Evolutionary conservation across 2,888 invertebrate genomes (phyloP).

Genomic region (Linnaemya vulpina): DNA sequence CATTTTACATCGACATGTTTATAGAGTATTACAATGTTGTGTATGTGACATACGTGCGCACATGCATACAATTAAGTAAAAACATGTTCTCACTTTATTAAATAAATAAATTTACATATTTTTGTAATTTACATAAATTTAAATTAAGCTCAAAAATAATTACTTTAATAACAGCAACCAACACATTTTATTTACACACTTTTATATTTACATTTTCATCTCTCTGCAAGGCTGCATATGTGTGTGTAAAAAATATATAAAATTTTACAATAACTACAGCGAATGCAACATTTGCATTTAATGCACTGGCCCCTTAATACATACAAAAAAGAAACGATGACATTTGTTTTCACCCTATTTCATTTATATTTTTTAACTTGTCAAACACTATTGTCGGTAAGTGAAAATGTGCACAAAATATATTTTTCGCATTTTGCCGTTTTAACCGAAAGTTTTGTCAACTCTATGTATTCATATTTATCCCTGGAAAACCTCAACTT

Average conservation of each 20-base stretch:
- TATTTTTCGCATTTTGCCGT: slow-evolving; percentile 25
- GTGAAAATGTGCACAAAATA: slow-evolving; percentile 55
- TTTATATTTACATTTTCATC: slow-evolving; percentile 17
- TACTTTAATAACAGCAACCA: slow-evolving; percentile 57
- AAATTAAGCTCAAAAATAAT: slow-evolving; percentile 72
- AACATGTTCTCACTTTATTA: slow-evolving; percentile 71
- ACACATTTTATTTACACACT: slow-evolving; percentile 11
- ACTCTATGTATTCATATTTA: slow-evolving; percentile 58
- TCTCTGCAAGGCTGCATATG: slow-evolving; percentile 1
- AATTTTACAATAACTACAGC: slow-evolving; percentile 62
- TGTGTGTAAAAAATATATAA: slow-evolving; percentile 44
- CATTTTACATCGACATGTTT: slow-evolving; percentile 57
- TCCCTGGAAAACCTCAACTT: slow-evolving; percentile 69
- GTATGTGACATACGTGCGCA: neutral
- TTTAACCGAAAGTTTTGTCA: slow-evolving; percentile 67
- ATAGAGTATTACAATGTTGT: slow-evolving; percentile 56
- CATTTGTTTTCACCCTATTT: slow-evolving; percentile 57
- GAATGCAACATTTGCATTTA: slow-evolving; percentile 72
- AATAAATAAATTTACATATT: slow-evolving; percentile 72
- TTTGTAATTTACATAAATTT: slow-evolving; percentile 73
- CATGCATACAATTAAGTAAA: slow-evolving; percentile 20
- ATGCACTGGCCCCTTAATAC: slow-evolving; percentile 70
- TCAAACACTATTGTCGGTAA: slow-evolving; percentile 53
- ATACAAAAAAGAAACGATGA: slow-evolving; percentile 69
- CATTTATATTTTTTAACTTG: slow-evolving; percentile 32